Evolutionary conservation across 2,113 vertebrate species (phyloP).

Genomic region (Turnix velox): DNA sequence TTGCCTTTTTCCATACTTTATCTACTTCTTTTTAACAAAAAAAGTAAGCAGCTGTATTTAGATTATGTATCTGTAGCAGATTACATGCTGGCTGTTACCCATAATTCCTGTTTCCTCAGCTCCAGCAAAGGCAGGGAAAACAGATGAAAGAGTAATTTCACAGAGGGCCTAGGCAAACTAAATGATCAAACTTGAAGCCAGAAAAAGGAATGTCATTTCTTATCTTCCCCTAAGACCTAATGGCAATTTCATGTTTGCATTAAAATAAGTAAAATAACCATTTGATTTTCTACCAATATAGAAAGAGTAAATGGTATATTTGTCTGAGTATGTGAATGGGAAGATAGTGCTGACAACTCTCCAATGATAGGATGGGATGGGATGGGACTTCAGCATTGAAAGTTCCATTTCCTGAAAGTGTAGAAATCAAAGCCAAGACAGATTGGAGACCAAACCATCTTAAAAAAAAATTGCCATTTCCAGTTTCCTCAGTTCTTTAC

Average conservation of each 20-base stretch:
- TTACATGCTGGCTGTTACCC: neutral
- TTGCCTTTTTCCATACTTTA: neutral
- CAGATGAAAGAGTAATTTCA: neutral
- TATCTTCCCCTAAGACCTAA: neutral
- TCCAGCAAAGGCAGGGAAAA: neutral
- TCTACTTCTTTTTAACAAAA: neutral
- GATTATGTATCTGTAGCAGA: neutral
- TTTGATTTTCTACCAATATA: neutral
- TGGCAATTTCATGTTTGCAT: neutral
- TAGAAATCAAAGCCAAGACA: conserved; percentile 35
- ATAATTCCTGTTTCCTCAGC: neutral
- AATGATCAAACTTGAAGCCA: neutral
- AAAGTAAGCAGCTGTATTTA: neutral
- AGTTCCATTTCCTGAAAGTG: conserved; percentile 33
- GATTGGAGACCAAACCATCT: neutral
- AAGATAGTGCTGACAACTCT: neutral
- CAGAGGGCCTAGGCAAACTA: neutral
- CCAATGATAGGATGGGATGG: neutral
- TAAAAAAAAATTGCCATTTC: neutral
- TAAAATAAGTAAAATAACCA: neutral
- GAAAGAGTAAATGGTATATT: neutral
- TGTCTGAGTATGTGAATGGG: neutral
- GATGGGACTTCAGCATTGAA: neutral
- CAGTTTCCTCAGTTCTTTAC: neutral
- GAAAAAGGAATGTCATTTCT: neutral